phyloP scores from a whole-genome alignment of 2,888 invertebrate species.

The Epistrophe grossulariae region DNA sequence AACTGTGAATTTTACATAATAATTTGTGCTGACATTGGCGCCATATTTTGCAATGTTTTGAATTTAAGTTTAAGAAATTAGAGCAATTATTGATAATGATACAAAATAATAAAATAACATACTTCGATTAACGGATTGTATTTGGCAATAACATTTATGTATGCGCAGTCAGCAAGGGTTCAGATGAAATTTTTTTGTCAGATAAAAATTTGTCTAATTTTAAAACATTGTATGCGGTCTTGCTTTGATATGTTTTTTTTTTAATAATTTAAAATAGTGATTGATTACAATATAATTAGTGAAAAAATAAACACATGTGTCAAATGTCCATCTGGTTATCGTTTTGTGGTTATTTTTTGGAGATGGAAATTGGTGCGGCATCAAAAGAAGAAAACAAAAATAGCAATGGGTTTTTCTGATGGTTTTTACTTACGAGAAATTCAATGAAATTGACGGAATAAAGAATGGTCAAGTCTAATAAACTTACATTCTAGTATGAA shows the following conservation, averaged over 20 bases:
- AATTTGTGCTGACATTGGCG: conserved; percentile 57
- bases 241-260: no score
- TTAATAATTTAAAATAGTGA: background rate
- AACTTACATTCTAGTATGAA: no score
- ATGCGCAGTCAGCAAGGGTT: background rate
- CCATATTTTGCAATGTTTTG: conserved; percentile 63
- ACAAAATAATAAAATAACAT: background rate
- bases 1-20: background rate
- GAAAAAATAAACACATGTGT: background rate
- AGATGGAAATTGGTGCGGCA: background rate
- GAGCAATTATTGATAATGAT: conserved; percentile 29
- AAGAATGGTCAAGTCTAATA: no score
- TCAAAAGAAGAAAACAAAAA: background rate
- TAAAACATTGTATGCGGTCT: no score
- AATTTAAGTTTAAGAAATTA: conserved; percentile 10
- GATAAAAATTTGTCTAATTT: no score
- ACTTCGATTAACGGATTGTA: background rate
- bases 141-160: background rate
- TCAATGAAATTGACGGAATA: no score
- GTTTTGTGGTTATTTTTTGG: no score
- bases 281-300: background rate
- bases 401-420: background rate
- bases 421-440: background rate
- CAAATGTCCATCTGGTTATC: background rate
- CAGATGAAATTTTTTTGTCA: no score